These are phyloP conservation scores for Hesperophylax magnus DNA, from an alignment of 1,140 invertebrate species.

Conservation along the genomic window DNA sequence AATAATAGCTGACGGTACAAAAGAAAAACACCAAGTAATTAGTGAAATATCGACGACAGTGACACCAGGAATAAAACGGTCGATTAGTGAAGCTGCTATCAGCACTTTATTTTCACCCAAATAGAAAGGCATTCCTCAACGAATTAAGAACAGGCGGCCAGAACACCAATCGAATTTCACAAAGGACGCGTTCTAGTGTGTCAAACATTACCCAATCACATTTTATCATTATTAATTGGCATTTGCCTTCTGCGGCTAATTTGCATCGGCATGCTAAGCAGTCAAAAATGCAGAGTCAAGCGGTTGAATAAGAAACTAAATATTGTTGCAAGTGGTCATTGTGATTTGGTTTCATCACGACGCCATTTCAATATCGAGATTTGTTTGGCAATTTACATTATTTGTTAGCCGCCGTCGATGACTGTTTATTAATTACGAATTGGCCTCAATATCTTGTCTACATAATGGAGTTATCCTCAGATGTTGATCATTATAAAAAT, in stretches of 20 bases:
- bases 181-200: neutral
- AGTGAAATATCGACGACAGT: no score
- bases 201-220: neutral
- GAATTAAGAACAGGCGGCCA: neutral
- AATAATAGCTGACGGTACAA: no score
- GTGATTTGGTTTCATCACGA: constrained; percentile 23
- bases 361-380: constrained; percentile 2
- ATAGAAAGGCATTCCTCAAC: neutral
- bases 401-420: neutral
- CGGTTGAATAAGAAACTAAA: neutral
- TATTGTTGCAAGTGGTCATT: constrained; percentile 10
- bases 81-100: no score
- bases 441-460: neutral
- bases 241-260: constrained; percentile 11
- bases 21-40: no score
- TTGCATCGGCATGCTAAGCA: constrained; percentile 20
- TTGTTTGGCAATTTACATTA: constrained; percentile 21
- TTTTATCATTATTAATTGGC: constrained; percentile 34
- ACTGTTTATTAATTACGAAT: neutral
- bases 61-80: no score
- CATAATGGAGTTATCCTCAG: neutral
- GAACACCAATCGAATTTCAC: constrained; percentile 2
- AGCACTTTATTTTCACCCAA: neutral
- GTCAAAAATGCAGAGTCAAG: constrained; percentile 9
- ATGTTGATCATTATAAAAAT: no score